phyloP scores from a whole-genome alignment of 2,797 vertebrate species.

The Neopelma chrysocephalum region DNA sequence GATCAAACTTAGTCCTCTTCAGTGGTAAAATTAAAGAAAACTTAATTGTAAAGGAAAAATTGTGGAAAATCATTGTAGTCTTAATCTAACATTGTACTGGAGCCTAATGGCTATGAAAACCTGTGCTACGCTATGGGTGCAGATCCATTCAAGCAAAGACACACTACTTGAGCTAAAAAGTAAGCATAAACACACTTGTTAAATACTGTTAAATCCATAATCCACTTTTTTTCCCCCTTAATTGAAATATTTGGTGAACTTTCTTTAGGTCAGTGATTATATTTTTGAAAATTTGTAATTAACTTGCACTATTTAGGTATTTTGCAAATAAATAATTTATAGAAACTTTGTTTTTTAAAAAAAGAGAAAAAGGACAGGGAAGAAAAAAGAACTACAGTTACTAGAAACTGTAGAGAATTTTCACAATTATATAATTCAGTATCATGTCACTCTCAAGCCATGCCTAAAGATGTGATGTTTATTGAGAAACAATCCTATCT shows the following conservation, averaged over 20 bases:
- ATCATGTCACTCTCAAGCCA: background rate
- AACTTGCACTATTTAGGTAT: background rate
- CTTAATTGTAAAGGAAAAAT: background rate
- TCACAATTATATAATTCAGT: background rate
- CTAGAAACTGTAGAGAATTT: background rate
- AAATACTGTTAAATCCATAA: background rate
- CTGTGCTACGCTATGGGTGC: background rate
- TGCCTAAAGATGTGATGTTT: background rate
- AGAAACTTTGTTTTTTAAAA: background rate
- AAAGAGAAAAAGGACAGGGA: fast-evolving
- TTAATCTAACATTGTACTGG: background rate
- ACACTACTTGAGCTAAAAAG: background rate
- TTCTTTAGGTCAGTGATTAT: background rate
- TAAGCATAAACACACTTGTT: background rate
- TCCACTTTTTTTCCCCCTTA: no score
- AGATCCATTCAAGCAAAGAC: background rate
- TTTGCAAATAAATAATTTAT: background rate
- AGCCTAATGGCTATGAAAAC: background rate
- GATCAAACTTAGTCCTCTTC: background rate
- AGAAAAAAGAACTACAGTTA: background rate
- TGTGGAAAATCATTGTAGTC: background rate
- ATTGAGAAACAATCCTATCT: background rate
- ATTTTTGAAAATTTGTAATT: background rate
- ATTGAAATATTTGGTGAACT: background rate
- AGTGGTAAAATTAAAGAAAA: background rate